A percentile compares a stretch with the other conserved stretches of the same genome.
These are phyloP conservation scores for Perca fluviatilis DNA, from an alignment of 2,113 vertebrate species.

Conservation along the genomic window DNA sequence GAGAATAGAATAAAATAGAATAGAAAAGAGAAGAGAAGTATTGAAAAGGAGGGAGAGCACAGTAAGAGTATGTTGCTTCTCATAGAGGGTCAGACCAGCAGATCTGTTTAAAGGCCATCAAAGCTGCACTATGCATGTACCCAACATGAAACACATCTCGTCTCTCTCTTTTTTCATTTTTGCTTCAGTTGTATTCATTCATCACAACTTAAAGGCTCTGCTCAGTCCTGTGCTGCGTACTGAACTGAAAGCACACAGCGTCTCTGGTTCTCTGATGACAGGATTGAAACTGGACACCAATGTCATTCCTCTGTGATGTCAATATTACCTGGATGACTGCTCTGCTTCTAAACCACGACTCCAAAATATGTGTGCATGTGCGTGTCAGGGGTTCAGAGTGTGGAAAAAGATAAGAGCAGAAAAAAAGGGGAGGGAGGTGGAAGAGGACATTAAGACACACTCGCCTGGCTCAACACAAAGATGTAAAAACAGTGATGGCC, in stretches of 20 bases:
- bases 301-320: conserved; percentile 47
- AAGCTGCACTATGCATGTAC: not conserved
- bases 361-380: not conserved
- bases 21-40: not conserved
- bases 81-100: conserved; percentile 18
- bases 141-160: not conserved
- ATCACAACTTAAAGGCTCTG: conserved; percentile 19
- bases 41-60: not conserved
- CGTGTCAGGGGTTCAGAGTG: not conserved
- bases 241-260: conserved; percentile 21
- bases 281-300: conserved; percentile 42
- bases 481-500: conserved; percentile 19
- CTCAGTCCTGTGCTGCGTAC: conserved; percentile 14
- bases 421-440: conserved; percentile 2
- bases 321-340: conserved; percentile 47
- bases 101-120: conserved; percentile 15
- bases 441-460: conserved; percentile 3
- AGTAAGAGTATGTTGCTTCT: not conserved
- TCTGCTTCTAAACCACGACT: conserved; percentile 31
- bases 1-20: conserved; percentile 29
- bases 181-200: conserved; percentile 20
- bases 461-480: not conserved
- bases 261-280: conserved; percentile 24
- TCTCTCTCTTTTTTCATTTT: conserved; percentile 14
- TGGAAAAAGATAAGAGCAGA: conserved; percentile 21